phyloP scores from a whole-genome alignment of 1,140 invertebrate species.

The Leptinotarsa undecemlineata region DNA sequence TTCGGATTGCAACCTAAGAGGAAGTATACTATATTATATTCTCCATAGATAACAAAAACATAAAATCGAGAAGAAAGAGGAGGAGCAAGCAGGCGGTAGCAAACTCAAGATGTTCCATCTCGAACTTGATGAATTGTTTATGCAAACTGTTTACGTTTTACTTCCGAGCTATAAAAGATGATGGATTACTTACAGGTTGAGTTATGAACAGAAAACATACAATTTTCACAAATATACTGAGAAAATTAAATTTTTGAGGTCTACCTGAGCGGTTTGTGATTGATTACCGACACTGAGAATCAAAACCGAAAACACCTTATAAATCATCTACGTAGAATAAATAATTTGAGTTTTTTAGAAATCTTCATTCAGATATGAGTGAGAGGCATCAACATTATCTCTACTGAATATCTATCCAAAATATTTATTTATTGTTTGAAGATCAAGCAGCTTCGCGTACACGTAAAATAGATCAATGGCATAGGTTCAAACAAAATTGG shows the following conservation, averaged over 20 bases:
- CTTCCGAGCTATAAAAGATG: slow-evolving; percentile 3
- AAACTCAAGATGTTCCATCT: background rate
- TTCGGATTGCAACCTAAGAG: no score
- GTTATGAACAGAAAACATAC: background rate
- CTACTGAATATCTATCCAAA: no score
- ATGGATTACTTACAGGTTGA: background rate
- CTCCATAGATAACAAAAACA: no score
- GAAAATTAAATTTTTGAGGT: background rate
- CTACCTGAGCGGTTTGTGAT: no score
- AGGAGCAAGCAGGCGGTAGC: background rate
- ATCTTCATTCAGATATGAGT: background rate
- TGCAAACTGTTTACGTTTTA: background rate
- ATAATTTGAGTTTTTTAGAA: background rate
- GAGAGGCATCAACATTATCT: background rate
- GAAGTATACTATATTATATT: no score
- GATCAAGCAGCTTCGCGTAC: no score
- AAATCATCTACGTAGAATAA: background rate
- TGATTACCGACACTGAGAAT: no score
- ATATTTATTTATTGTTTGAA: no score
- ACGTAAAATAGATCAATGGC: no score
- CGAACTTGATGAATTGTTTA: background rate
- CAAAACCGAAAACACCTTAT: no score
- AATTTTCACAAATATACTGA: background rate
- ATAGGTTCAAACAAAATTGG: no score
- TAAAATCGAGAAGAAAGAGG: background rate